A percentile compares a stretch with the other conserved stretches of the same genome.
phyloP scores from a whole-genome alignment of 2,797 vertebrate genomes.

The Stomatorhinus walkeri region DNA sequence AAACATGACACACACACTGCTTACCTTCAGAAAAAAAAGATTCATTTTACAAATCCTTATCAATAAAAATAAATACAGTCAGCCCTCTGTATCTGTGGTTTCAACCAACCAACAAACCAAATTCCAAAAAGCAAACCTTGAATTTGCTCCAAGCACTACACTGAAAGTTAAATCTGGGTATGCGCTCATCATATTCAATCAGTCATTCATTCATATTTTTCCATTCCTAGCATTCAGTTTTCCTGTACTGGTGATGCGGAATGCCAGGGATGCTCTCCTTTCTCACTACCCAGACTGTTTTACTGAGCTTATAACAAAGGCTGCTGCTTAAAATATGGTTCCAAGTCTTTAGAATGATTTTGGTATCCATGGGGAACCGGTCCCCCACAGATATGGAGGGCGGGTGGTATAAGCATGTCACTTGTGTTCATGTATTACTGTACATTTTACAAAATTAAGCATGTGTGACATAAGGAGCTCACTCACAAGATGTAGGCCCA shows the following conservation, averaged over 20 bases:
- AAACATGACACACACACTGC: neutral
- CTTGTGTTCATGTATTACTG: neutral
- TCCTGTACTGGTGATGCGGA: neutral
- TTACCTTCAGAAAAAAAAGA: neutral
- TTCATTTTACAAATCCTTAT: neutral
- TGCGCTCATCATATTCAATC: neutral
- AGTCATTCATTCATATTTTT: neutral
- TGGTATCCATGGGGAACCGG: neutral
- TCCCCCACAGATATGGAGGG: neutral
- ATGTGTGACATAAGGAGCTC: neutral
- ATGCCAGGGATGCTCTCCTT: neutral
- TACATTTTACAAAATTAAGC: neutral
- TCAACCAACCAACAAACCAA: neutral
- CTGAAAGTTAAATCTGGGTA: neutral
- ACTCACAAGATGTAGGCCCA: conserved; percentile 62
- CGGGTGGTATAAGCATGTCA: neutral
- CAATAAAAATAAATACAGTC: neutral
- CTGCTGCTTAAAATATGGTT: neutral
- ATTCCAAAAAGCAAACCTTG: neutral
- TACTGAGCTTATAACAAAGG: neutral
- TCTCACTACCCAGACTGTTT: neutral
- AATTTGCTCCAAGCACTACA: neutral
- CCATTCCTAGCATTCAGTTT: neutral
- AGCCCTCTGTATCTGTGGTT: neutral
- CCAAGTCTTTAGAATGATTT: neutral